phyloP scores from a whole-genome alignment of 2,888 invertebrate species.

The Conistra vaccinii region DNA sequence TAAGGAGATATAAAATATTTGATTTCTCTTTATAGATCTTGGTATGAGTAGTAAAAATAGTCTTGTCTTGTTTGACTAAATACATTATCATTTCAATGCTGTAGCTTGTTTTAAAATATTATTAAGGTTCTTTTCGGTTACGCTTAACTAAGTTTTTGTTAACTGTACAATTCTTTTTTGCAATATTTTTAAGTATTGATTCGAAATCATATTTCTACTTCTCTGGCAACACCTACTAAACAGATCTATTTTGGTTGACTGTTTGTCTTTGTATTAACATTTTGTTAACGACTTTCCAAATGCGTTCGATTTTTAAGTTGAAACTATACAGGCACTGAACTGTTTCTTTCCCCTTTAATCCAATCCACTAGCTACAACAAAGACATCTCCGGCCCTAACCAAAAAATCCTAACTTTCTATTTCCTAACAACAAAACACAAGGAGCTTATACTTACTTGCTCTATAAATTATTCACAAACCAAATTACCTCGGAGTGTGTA shows the following conservation, averaged over 20 bases:
- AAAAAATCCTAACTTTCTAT: conserved; percentile 58
- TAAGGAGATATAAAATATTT: conserved; percentile 12
- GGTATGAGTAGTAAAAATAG: background rate
- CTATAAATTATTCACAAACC: conserved; percentile 79
- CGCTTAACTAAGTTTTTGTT: background rate
- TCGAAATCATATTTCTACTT: background rate
- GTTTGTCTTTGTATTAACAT: background rate
- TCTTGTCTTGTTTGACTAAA: background rate
- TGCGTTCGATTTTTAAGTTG: background rate
- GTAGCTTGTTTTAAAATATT: background rate
- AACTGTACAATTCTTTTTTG: background rate
- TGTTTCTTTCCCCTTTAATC: background rate
- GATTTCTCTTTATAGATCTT: background rate
- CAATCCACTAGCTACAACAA: conserved; percentile 10
- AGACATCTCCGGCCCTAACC: conserved; percentile 2
- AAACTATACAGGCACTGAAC: background rate
- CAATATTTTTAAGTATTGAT: background rate
- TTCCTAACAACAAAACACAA: conserved; percentile 55
- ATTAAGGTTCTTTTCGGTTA: background rate
- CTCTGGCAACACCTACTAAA: background rate
- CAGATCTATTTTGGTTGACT: no score
- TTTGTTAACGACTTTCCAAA: background rate
- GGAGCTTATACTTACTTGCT: conserved; percentile 59
- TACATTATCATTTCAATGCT: background rate
- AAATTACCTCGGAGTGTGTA: conserved; percentile 77